Percentiles rank a stretch among this genome's conserved stretches.
Evolutionary conservation across 1,140 invertebrate genomes (phyloP).

Genomic region (Calliopsis andreniformis): DNA sequence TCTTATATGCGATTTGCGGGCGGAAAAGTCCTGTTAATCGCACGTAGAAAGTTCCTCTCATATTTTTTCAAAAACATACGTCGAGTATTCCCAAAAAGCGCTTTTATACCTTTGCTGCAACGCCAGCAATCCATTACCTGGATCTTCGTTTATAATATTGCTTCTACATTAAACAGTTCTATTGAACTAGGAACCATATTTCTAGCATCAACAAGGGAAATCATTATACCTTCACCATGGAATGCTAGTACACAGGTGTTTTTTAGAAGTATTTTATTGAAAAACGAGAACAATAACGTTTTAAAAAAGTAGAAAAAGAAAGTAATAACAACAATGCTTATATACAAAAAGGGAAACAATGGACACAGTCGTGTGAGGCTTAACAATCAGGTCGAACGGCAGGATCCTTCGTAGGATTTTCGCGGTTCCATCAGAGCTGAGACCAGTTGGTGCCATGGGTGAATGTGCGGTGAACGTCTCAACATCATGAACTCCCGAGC

Average conservation of each 20-base stretch:
- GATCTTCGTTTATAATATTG: too few relatives aligned
- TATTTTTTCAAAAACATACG: not conserved
- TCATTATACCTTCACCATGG: constrained; percentile 43
- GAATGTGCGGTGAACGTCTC: not conserved
- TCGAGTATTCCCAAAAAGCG: not conserved
- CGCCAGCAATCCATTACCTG: not conserved
- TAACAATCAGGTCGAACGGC: not conserved
- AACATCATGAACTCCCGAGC: not conserved
- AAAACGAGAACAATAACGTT: constrained; percentile 58
- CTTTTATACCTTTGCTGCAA: too few relatives aligned
- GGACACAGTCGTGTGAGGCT: not conserved
- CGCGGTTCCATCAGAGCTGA: not conserved
- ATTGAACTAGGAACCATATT: not conserved
- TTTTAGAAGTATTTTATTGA: constrained; percentile 59
- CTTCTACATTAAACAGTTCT: too few relatives aligned
- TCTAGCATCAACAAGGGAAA: constrained; percentile 1
- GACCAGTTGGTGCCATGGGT: not conserved
- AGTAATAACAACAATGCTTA: constrained; percentile 36
- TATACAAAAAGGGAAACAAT: constrained; percentile 42
- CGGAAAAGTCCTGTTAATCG: not conserved
- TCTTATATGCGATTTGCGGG: too few relatives aligned
- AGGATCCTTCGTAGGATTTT: constrained; percentile 27
- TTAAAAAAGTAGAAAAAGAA: constrained; percentile 44
- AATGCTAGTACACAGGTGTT: not conserved
- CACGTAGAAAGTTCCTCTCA: constrained; percentile 15